phyloP scores from a whole-genome alignment of 2,113 vertebrate genomes.

The Xenopus borealis region DNA sequence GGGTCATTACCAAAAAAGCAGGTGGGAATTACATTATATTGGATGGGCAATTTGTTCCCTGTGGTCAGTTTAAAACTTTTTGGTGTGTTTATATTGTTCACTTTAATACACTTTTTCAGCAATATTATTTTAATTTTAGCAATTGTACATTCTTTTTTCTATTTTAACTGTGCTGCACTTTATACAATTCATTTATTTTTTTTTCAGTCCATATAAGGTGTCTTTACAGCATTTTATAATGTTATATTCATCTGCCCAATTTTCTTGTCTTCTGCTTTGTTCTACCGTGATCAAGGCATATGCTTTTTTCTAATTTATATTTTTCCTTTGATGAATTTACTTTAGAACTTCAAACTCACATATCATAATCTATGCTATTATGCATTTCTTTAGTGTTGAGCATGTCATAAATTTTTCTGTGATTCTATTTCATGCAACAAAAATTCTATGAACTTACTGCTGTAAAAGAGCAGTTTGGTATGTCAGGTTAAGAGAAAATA shows the following conservation, averaged over 20 bases:
- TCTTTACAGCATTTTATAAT: constrained; percentile 2
- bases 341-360: constrained; percentile 24
- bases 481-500: background rate
- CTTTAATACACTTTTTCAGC: too few relatives aligned
- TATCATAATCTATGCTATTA: constrained; percentile 27
- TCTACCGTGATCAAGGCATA: constrained; percentile 30
- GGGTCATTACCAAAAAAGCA: too few relatives aligned
- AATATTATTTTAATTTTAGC: too few relatives aligned
- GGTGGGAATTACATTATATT: too few relatives aligned
- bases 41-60: too few relatives aligned
- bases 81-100: too few relatives aligned
- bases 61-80: too few relatives aligned
- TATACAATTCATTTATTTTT: background rate
- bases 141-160: background rate
- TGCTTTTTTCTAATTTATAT: constrained; percentile 19
- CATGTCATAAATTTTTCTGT: background rate
- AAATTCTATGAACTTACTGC: background rate
- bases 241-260: constrained; percentile 18
- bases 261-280: constrained; percentile 30
- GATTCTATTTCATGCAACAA: background rate
- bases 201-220: background rate
- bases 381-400: constrained; percentile 4
- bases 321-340: constrained; percentile 32
- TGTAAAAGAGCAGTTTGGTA: background rate
- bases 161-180: background rate